Base-by-base conservation (phyloP, 1,140 invertebrate species). In the Batillaria attramentaria region DNA sequence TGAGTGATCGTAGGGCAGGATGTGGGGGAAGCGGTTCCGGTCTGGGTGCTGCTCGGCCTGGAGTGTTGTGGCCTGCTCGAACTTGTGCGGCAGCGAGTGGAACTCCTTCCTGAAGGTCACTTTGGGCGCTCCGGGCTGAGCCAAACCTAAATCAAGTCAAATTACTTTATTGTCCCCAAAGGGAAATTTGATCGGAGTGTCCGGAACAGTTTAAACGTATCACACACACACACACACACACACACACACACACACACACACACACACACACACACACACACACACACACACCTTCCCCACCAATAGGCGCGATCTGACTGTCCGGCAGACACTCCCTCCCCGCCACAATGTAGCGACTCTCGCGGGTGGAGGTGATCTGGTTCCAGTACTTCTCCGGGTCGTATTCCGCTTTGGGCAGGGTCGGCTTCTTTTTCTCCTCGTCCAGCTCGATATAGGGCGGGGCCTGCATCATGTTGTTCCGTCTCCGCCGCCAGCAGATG, bases 1-100 rank as follows among this genome's bases (percentile, higher is more conserved):
- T 24, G 83, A 88, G 69, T 90, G 89, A 72, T 91, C 90, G 77
- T 90, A 91, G 0, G 90, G 85, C 35, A 90, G 80, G 2, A 91
- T 73, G 66, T 91, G 87, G 33, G 84, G 82, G 68, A 91, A 90
- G 20, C 90, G 81, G 81, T 91, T 91, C 42, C 86, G 84, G 43
- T 81, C 20, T 66, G 62, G 46, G 69, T 73, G 69, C 88, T 88
- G 37, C 82, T 79, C 68, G 66, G 28, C 82, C 41, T n/a, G 85
- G 85, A 37, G 46, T 81, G 60, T 85, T 80, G 75, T 57, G 68
- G 84, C 41, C 82, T 84, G 60, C 18, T 60, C 46, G 4, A 72
- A 62, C 37, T 76, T 65, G 16, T 85, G 85, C 2, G 87, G 88
- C n/a, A 91, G 81, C 18, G 83, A 82, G 13, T 86, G 79, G 69